phyloP scores from a whole-genome alignment of 2,888 invertebrate genomes.

The Mythimna ferrago region DNA sequence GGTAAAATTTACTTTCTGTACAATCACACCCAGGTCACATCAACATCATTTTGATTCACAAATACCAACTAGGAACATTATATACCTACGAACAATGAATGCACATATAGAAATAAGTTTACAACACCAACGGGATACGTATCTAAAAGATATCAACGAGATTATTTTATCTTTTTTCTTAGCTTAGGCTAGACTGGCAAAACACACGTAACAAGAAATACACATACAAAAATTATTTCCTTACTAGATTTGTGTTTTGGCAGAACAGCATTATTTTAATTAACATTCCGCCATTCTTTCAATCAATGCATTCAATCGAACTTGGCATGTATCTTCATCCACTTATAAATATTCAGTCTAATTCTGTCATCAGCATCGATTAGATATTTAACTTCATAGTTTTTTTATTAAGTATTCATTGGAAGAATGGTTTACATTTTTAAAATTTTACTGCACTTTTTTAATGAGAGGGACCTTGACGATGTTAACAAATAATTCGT shows the following conservation, averaged over 20 bases:
- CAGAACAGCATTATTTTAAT: constrained; percentile 85
- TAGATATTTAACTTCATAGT: constrained; percentile 34
- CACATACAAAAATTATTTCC: constrained; percentile 50
- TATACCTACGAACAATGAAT: constrained; percentile 76
- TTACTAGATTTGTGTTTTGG: constrained; percentile 84
- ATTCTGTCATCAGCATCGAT: constrained; percentile 23
- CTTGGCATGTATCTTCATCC: constrained; percentile 26
- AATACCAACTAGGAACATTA: constrained; percentile 73
- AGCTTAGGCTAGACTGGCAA: constrained; percentile 89
- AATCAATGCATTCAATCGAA: constrained; percentile 66
- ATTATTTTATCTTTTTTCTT: constrained; percentile 84
- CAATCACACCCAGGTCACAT: constrained; percentile 90
- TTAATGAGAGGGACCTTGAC: constrained; percentile 86
- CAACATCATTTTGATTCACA: constrained; percentile 82
- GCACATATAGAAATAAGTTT: constrained; percentile 78
- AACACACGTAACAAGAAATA: constrained; percentile 75
- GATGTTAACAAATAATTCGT: constrained; percentile 61
- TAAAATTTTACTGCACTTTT: constrained; percentile 89
- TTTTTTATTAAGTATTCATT: constrained; percentile 69
- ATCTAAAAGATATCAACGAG: constrained; percentile 68
- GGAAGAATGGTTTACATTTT: constrained; percentile 82
- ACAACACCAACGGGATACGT: constrained; percentile 71
- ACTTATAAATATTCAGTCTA: constrained; percentile 45
- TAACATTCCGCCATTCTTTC: constrained; percentile 78
- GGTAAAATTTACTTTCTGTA: constrained; percentile 80